A percentile compares a stretch with the other conserved stretches of the same genome.
phyloP scores from a whole-genome alignment of 2,797 vertebrate genomes.

The Gastrophryne carolinensis region DNA sequence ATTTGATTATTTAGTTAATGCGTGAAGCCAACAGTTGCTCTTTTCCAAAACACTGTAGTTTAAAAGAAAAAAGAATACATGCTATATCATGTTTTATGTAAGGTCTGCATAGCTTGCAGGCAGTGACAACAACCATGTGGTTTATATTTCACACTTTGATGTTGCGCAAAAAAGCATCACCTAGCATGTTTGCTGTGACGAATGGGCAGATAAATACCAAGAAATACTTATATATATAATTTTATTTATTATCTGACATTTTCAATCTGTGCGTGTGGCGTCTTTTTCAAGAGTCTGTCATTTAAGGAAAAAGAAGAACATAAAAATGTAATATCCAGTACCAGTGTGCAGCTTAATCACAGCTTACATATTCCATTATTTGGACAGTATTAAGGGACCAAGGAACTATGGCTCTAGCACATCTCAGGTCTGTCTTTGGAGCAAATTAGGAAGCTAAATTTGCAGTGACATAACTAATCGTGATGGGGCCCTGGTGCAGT shows the following conservation, averaged over 20 bases:
- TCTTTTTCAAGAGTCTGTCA: not conserved
- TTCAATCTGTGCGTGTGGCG: not conserved
- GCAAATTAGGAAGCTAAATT: too few species aligned
- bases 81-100: not conserved
- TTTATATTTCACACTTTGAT: not conserved
- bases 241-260: not conserved
- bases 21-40: not conserved
- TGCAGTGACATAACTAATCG: too few species aligned
- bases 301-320: too few species aligned
- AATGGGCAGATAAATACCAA: not conserved
- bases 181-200: not conserved
- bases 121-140: not conserved
- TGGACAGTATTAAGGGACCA: too few species aligned
- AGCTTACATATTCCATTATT: too few species aligned
- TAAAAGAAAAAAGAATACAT: not conserved
- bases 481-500: too few species aligned
- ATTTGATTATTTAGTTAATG: not conserved
- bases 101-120: not conserved
- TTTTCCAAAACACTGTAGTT: not conserved
- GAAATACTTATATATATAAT: not conserved
- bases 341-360: too few species aligned
- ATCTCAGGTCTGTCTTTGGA: too few species aligned
- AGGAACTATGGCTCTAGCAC: too few species aligned
- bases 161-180: not conserved
- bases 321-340: too few species aligned